Evolutionary conservation across 2,888 invertebrate genomes (phyloP), one percentile per base, ranked within the genome.

Genomic region (Eulithis testata): DNA sequence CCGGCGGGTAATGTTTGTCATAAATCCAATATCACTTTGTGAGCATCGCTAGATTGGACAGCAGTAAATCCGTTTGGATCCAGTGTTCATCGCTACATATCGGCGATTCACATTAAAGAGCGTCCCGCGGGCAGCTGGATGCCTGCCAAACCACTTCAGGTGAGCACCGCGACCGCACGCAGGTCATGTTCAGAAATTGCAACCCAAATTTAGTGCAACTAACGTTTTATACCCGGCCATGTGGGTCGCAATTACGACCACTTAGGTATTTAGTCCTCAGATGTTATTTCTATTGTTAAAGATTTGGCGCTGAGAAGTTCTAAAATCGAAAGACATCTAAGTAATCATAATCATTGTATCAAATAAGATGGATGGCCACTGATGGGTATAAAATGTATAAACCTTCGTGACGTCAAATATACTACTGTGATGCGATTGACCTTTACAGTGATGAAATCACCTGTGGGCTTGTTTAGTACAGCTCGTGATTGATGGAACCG

Each of bases 91-190:
- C 70, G 74, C 70, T 68, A 73, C 67, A 68, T 69, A 70, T 68
- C 67, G 69, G 66, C 53, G 63, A 62, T 66, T 45, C 58, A 68
- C 63, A 68, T 73, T 72, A 73, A 72, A 73, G 72, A 73, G 70
- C 71, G 63, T 70, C 68, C 73, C 73, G 72, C 71, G 68, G 71
- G 66, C 68, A 67, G 67, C 76, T 84, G 84, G 85, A 77, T 66
- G 64, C 56, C 63, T 66, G 87, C 88, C 88, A 89, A 84, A 79
- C 81, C 81, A 70, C 80, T 77, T 71, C 82, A 83, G 84, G 86
- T 87, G 82, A 87, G 82, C 81, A 77, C 78, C 73, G 68, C 77
- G 75, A 76, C 77, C 75, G 76, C 78, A 74, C 74, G 79, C 66
- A 31, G 79, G 81, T 77, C 70, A 68, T 78, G 78, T 79, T 76